Conservation (phyloP, 35 echinoderm and acorn worm species). For the Strongylocentrotus purpuratus region DNA sequence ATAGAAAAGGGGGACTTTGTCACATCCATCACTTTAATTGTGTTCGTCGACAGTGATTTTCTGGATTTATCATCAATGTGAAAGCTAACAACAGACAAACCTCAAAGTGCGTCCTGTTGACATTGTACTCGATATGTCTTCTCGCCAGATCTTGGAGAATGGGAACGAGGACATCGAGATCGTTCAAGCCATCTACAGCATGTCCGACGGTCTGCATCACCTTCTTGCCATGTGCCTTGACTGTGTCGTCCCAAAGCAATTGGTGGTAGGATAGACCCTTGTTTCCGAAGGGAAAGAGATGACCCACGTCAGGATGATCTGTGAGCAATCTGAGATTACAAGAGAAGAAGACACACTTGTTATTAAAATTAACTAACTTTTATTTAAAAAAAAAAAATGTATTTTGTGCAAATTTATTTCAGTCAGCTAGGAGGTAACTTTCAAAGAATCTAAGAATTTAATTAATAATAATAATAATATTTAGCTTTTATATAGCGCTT, state of each 20-base stretch:
- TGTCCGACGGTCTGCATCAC: slow-evolving; percentile 69
- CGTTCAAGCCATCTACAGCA: slow-evolving; percentile 56
- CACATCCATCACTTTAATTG: too few relatives aligned
- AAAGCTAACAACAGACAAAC: not conserved
- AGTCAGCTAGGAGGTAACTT: too few relatives aligned
- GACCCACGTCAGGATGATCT: slow-evolving; percentile 27
- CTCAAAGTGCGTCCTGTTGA: slow-evolving; percentile 48
- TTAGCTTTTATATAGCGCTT: too few relatives aligned
- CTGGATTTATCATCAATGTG: not conserved
- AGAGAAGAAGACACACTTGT: too few relatives aligned
- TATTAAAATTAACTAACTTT: too few relatives aligned
- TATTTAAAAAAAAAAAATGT: too few relatives aligned
- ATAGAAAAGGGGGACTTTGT: too few relatives aligned
- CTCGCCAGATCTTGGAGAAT: slow-evolving; percentile 49
- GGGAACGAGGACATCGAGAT: slow-evolving; percentile 55
- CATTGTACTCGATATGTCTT: slow-evolving; percentile 53
- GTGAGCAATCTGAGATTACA: not conserved
- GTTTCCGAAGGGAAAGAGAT: slow-evolving; percentile 60
- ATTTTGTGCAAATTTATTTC: too few relatives aligned
- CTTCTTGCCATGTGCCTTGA: slow-evolving; percentile 45
- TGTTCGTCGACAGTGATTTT: not conserved
- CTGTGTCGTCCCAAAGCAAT: not conserved
- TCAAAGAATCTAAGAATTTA: too few relatives aligned
- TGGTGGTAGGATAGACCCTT: slow-evolving; percentile 47
- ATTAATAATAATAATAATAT: too few relatives aligned